Conservation (phyloP, 2,113 vertebrate species). For the Mionectes macconnelli region DNA sequence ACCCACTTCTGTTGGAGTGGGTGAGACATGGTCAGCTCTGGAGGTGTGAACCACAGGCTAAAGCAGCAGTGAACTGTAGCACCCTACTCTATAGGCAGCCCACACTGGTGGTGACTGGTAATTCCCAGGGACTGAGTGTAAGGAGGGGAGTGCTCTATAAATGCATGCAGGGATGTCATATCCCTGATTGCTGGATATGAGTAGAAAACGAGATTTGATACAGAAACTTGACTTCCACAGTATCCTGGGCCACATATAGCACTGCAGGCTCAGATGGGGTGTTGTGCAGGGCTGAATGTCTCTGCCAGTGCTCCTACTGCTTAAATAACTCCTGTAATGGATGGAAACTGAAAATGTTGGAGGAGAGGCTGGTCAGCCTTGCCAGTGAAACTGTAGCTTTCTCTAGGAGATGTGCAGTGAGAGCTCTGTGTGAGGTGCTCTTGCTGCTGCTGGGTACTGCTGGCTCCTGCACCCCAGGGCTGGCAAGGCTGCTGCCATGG, state of each 20-base stretch:
- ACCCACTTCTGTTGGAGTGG: neutral
- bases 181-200: neutral
- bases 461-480: neutral
- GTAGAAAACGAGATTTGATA: neutral
- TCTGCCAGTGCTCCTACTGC: neutral
- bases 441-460: neutral
- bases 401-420: neutral
- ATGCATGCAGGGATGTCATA: neutral
- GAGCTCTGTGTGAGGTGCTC: neutral
- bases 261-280: neutral
- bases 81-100: neutral
- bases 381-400: neutral
- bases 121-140: neutral
- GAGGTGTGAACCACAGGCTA: neutral
- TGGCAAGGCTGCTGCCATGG: accelerated
- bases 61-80: neutral
- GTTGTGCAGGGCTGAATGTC: neutral
- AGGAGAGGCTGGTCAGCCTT: neutral
- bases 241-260: neutral
- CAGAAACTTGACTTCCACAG: neutral
- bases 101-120: neutral
- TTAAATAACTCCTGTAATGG: neutral
- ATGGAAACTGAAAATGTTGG: neutral
- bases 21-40: neutral
- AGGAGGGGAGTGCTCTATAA: neutral